Evolutionary conservation across 1,140 invertebrate genomes (phyloP), one percentile per base, ranked within the genome.

Genomic region (Caenorhabditis remanei): DNA sequence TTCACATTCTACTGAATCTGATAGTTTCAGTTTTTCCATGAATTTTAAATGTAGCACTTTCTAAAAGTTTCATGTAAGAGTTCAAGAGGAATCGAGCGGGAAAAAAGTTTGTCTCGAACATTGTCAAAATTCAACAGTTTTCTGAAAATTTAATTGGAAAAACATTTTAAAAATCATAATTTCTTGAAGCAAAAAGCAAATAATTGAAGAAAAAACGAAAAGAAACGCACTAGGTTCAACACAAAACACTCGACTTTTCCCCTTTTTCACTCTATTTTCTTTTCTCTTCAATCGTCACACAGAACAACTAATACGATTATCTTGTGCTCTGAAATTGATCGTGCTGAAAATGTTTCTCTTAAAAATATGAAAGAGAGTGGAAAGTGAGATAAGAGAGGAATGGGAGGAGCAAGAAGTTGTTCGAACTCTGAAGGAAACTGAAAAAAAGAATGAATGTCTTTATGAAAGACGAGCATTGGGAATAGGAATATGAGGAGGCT

Each of bases 241-340:
- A 48, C 61, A 63, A 63, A 63, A 58, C 56, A 58, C 56, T 65
- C 40, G 63, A 40, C 63, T 40, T 65, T 41, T 40, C 32, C 32
- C 24, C 19, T 8, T 65, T n/a, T 58, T 65, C 19, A 41, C 63
- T 65, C 0, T 1, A 11, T 65, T 65, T 40, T 65, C 63, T 41
- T 24, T 40, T 32, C n/a, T 40, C 24, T 40, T 32, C 56, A 55
- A 61, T 9, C 13, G 24, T 41, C 24, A 46, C 67, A 71, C 67
- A 48, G 24, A 71, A 71, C 13, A 71, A 46, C n/a, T 79, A 79
- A 79, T 79, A 79, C 71, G 71, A 79, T 75, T 75, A 75, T 75
- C 19, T 43, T 46, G 67, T 48, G 67, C 67, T 75, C 67, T 75
- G 67, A 75, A 46, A 75, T 41, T 75, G 63, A 32, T 65, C 13